Percentiles rank a stretch among this genome's conserved stretches.
These are phyloP conservation scores for Phymanthus crucifer DNA, from an alignment of 92 coral and sea anemone species.

Conservation along the genomic window DNA sequence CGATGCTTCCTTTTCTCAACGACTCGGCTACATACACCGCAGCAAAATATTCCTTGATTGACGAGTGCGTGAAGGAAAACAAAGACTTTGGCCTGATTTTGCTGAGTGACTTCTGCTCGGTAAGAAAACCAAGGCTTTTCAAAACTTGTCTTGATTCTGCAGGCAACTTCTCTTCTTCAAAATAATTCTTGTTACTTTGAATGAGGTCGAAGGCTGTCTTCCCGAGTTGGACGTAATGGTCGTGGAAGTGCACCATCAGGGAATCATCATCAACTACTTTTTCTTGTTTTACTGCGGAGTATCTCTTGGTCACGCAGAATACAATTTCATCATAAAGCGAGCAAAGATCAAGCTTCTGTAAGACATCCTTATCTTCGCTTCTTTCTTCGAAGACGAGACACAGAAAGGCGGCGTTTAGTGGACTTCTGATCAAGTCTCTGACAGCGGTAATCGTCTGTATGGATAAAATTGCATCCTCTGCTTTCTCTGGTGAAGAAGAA, in stretches of 20 bases:
- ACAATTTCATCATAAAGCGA: conserved; percentile 1
- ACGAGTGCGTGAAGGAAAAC: not conserved
- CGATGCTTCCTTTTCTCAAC: not conserved
- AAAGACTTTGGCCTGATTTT: conserved; percentile 9
- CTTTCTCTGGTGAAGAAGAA: not conserved
- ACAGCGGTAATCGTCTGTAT: not conserved
- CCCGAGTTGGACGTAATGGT: not conserved
- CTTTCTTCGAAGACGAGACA: not conserved
- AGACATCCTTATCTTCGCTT: not conserved
- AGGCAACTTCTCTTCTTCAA: not conserved
- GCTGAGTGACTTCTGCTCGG: not conserved
- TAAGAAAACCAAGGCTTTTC: not conserved
- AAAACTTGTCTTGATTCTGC: not conserved
- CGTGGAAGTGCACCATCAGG: not conserved
- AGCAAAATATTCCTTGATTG: conserved; percentile 8
- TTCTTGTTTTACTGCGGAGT: not conserved
- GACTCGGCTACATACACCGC: not conserved
- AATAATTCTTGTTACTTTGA: not conserved
- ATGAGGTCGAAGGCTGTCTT: not conserved
- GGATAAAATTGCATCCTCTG: conserved; percentile 2
- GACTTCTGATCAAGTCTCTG: conserved; percentile 4
- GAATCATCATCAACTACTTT: not conserved
- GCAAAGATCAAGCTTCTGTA: not conserved
- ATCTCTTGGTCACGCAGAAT: not conserved
- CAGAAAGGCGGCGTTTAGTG: conserved; percentile 1